These are phyloP conservation scores for Parasteatoda tepidariorum DNA, from an alignment of 1,140 invertebrate species.

Conservation along the genomic window DNA sequence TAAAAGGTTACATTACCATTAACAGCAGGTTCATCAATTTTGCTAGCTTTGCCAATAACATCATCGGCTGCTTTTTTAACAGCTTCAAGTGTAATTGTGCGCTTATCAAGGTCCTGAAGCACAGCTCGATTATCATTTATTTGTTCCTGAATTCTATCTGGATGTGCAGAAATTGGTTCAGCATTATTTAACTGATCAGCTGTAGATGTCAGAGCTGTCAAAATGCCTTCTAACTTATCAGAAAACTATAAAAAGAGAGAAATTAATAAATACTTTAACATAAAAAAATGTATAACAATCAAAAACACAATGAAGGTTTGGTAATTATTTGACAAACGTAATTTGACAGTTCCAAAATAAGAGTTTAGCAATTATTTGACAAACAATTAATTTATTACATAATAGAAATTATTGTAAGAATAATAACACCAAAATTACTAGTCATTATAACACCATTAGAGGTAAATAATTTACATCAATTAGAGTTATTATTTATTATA, in stretches of 20 bases:
- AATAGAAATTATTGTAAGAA: not conserved
- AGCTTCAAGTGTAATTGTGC: conserved; percentile 89
- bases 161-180: conserved; percentile 94
- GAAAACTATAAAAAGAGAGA: conserved; percentile 76
- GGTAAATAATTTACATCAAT: too few relatives aligned
- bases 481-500: too few relatives aligned
- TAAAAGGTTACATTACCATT: conserved; percentile 70
- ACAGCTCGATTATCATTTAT: conserved; percentile 92
- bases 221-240: conserved; percentile 95
- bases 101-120: conserved; percentile 90
- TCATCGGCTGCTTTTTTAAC: conserved; percentile 92
- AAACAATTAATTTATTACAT: not conserved
- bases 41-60: conserved; percentile 93
- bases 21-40: conserved; percentile 88
- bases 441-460: too few relatives aligned
- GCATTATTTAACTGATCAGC: conserved; percentile 87
- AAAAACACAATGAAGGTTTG: not conserved
- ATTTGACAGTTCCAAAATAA: too few relatives aligned
- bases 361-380: too few relatives aligned
- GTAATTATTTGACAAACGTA: not conserved
- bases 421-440: too few relatives aligned
- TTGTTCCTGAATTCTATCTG: conserved; percentile 92
- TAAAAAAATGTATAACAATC: not conserved
- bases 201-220: conserved; percentile 89
- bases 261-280: not conserved